These are phyloP conservation scores for Scolopax mira DNA, from an alignment of 2,113 vertebrate species.

Conservation along the genomic window DNA sequence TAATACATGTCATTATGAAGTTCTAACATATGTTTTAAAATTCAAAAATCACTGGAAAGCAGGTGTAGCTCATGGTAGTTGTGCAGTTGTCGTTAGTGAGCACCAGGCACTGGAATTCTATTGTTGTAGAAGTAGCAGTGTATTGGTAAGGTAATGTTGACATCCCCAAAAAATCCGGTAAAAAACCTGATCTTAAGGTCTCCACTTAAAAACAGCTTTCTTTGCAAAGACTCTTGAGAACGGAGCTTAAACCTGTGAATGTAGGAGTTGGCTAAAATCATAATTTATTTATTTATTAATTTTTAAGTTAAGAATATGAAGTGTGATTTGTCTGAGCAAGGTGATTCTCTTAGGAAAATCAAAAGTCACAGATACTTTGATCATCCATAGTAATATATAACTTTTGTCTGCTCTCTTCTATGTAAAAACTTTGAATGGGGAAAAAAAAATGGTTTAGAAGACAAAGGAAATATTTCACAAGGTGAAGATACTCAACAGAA, in stretches of 20 bases:
- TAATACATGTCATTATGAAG: neutral
- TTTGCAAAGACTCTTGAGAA: neutral
- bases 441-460: neutral
- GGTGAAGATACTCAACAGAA: neutral
- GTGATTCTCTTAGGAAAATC: neutral
- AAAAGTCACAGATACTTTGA: neutral
- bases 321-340: neutral
- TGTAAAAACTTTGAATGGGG: neutral
- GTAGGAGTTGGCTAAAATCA: neutral
- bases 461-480: neutral
- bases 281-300: neutral
- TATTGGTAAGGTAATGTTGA: neutral
- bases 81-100: too few relatives aligned
- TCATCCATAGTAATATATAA: neutral
- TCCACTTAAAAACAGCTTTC: neutral
- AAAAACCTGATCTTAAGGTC: neutral
- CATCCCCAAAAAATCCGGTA: neutral
- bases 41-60: rapidly evolving
- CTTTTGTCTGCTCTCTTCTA: neutral
- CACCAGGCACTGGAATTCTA: neutral
- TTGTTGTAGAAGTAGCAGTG: neutral
- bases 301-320: neutral
- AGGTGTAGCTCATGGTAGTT: neutral
- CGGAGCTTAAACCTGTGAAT: neutral
- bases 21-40: neutral